Evolutionary conservation across 2,113 vertebrate species (phyloP).

Genomic region (Bos taurus): ARS-UCD2.0 NC_037343.1:78716501-78717000

Average conservation of each 20-base stretch:
- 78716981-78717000: background rate
- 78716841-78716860: background rate
- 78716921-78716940: background rate
- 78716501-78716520: too few relatives aligned
- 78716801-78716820: background rate
- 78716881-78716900: background rate
- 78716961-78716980: background rate
- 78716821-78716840: background rate
- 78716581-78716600: too few relatives aligned
- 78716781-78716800: background rate
- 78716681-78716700: background rate
- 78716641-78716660: background rate
- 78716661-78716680: background rate
- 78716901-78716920: background rate
- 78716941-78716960: background rate
- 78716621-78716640: background rate
- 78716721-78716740: background rate
- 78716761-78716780: background rate
- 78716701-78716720: background rate
- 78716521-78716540: too few relatives aligned
- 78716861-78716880: background rate
- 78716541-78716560: too few relatives aligned
- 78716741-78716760: background rate
- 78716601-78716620: too few relatives aligned
- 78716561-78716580: too few relatives aligned